These are phyloP conservation scores for Himalopsyche phryganea DNA, from an alignment of 1,140 invertebrate species.

Conservation along the genomic window DNA sequence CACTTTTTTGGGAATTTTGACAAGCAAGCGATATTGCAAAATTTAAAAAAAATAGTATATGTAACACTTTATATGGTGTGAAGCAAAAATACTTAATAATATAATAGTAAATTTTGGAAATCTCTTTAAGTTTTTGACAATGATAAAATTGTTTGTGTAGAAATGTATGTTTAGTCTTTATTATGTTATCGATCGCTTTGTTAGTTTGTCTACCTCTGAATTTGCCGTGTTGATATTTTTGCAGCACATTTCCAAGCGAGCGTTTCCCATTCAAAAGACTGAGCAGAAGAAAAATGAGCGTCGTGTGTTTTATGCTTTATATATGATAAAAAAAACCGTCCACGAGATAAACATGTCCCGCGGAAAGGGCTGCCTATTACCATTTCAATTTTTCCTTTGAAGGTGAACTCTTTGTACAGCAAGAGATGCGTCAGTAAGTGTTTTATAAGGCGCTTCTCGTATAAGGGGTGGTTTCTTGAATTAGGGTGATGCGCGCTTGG, in stretches of 20 bases:
- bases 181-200: too few species aligned
- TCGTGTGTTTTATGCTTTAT: conserved; percentile 33
- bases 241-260: neutral
- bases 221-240: conserved; percentile 7
- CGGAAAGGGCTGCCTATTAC: conserved; percentile 24
- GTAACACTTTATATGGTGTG: too few species aligned
- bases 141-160: too few species aligned
- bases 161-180: too few species aligned
- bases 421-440: conserved; percentile 10
- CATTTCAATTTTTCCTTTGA: conserved; percentile 33
- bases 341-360: conserved; percentile 27
- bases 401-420: conserved; percentile 14
- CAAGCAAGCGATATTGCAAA: too few species aligned
- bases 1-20: too few species aligned
- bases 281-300: conserved; percentile 28
- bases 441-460: conserved; percentile 14
- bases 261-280: conserved; percentile 2
- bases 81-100: too few species aligned
- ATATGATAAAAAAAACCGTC: conserved; percentile 23
- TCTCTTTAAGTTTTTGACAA: too few species aligned
- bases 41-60: too few species aligned
- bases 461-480: conserved; percentile 14
- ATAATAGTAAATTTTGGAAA: too few species aligned
- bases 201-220: too few species aligned
- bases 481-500: conserved; percentile 12